A percentile compares a stretch with the other conserved stretches of the same genome.
Evolutionary conservation across 2,113 vertebrate species (phyloP).

Genomic region (Apodemus speciosus): DNA sequence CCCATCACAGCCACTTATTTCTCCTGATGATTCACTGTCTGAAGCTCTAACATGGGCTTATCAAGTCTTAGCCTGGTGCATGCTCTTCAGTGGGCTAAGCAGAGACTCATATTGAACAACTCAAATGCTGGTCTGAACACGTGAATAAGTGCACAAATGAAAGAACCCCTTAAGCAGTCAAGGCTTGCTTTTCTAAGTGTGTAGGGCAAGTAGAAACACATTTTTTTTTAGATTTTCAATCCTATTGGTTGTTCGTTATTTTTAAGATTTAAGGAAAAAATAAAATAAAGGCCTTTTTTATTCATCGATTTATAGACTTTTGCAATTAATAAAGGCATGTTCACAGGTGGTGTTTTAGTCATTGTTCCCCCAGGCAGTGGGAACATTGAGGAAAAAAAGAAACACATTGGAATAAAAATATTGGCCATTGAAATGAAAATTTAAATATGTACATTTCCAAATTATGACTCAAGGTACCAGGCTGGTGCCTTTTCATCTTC

Average conservation of each 20-base stretch:
- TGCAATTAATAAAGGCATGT: slow-evolving; percentile 47
- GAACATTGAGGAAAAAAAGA: slow-evolving; percentile 35
- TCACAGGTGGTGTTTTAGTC: slow-evolving; percentile 66
- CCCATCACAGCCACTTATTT: neutral
- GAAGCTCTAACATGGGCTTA: neutral
- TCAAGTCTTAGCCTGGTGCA: neutral
- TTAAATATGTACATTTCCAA: slow-evolving; percentile 61
- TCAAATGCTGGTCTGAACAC: neutral
- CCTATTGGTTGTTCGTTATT: neutral
- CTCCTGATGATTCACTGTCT: neutral
- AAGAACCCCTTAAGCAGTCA: neutral
- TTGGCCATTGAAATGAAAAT: slow-evolving; percentile 49
- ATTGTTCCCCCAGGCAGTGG: slow-evolving; percentile 55
- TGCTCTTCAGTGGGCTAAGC: neutral
- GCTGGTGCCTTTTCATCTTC: slow-evolving; percentile 45
- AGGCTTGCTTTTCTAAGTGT: neutral
- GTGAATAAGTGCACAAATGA: neutral
- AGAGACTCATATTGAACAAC: neutral
- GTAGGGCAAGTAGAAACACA: neutral
- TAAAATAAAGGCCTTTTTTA: neutral
- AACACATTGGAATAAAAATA: slow-evolving; percentile 53
- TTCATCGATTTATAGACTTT: slow-evolving; percentile 19
- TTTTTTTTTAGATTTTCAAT: neutral
- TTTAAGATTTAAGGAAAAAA: neutral
- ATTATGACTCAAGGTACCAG: slow-evolving; percentile 66